phyloP scores from a whole-genome alignment of 64 coral and sea anemone species.

The Pocillopora damicornis region DNA sequence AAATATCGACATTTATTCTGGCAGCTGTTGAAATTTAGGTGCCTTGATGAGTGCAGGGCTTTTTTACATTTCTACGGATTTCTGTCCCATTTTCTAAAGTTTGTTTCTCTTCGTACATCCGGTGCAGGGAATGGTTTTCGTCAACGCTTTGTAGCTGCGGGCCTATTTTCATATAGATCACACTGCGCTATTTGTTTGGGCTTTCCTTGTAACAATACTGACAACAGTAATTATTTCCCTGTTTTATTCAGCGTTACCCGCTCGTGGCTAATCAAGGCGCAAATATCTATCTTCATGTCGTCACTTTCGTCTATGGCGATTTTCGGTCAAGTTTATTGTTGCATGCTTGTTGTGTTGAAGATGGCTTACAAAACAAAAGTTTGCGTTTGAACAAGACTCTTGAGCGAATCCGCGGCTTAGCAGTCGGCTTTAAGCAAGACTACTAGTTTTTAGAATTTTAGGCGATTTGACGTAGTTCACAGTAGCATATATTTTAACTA shows the following conservation, averaged over 20 bases:
- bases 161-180: not conserved
- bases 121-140: not conserved
- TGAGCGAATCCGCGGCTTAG: too few species aligned
- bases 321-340: not conserved
- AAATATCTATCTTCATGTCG: not conserved
- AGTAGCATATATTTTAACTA: too few species aligned
- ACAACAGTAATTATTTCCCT: not conserved
- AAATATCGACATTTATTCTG: not conserved
- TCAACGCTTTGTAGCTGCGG: not conserved
- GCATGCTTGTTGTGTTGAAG: conserved; percentile 17
- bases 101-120: not conserved
- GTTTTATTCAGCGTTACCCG: conserved; percentile 13
- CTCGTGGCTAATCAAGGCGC: conserved; percentile 3
- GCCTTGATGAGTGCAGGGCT: not conserved
- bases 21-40: conserved; percentile 3
- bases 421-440: too few species aligned
- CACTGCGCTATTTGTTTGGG: not conserved
- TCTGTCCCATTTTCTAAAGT: not conserved
- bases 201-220: not conserved
- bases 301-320: not conserved
- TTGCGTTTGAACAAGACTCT: not conserved
- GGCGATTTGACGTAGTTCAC: too few species aligned
- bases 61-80: not conserved
- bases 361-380: not conserved
- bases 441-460: too few species aligned